Evolutionary conservation across 2,113 vertebrate species (phyloP), one percentile per base, ranked within the genome.

Genomic region (Menidia beryllina): DNA sequence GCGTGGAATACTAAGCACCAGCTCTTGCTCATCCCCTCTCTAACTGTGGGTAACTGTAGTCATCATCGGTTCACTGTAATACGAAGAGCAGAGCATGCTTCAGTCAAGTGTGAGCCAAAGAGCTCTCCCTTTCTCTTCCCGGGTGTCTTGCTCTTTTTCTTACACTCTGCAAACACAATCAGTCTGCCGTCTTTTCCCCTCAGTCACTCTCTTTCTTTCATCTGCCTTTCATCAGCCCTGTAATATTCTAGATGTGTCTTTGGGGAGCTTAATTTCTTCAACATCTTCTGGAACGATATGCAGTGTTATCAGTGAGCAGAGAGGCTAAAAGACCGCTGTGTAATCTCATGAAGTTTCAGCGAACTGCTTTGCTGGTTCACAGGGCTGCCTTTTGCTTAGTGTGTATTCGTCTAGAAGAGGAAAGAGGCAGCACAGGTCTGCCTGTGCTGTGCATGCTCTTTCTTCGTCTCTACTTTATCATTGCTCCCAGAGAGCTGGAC

Each of bases 1-100:
- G 90, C 20, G 69, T 84, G 59, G 90, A 91, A 89, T 91, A 90
- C 72, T 86, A 90, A 92, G 79, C 58, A 43, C 77, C 59, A 27
- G 1, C 76, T 62, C 61, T 53, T 14, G 58, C 76, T 87, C 75
- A 66, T 60, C 73, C 77, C 49, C 45, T 77, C 60, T 77, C 57
- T 69, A 52, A 76, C 61, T 72, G 81, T 64, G 68, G 51, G 53
- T 75, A 75, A 80, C 63, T 72, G 74, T 38, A 64, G 65, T 75
- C 72, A 71, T 74, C 77, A 78, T 78, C 19, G 26, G 60, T 69
- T 84, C 76, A n/a, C 59, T 79, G 77, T 50, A 52, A 63, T 72
- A 55, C 57, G 19, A 84, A 69, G 30, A 76, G 63, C 73, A 58
- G 39, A 26, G 43, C 63, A 72, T 51, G 60, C 82, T 88, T 80